Conservation (phyloP, 2,888 invertebrate genomes). For the Diplolepis rosae region DNA sequence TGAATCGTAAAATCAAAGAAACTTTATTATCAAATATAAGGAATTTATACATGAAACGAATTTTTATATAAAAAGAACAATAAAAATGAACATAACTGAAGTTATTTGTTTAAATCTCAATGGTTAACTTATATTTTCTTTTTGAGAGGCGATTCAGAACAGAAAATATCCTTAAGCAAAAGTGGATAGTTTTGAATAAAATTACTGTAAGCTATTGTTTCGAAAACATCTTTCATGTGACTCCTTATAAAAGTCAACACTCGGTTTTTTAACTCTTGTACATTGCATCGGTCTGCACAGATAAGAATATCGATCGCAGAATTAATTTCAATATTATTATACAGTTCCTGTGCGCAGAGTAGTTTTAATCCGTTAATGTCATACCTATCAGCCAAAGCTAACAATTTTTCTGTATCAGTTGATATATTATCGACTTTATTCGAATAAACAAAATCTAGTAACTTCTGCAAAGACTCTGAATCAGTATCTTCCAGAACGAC, state of each 20-base stretch:
- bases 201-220: neutral
- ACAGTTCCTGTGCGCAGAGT: neutral
- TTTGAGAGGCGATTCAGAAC: neutral
- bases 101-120: too few relatives aligned
- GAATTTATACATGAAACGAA: too few relatives aligned
- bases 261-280: neutral
- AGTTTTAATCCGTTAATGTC: conserved; percentile 6
- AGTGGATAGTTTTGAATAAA: neutral
- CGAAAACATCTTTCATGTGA: neutral
- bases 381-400: neutral
- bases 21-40: too few relatives aligned
- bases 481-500: conserved; percentile 31
- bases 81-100: too few relatives aligned
- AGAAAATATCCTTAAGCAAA: neutral
- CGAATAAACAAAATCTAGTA: conserved; percentile 32
- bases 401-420: neutral
- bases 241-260: neutral
- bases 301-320: neutral
- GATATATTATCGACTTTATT: conserved; percentile 26
- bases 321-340: neutral
- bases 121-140: neutral
- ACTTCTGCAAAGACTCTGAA: conserved; percentile 11
- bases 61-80: neutral
- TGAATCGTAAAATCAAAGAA: too few relatives aligned
- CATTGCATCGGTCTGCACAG: neutral